Conservation (phyloP, 2,113 vertebrate genomes). For the Solea senegalensis region DNA sequence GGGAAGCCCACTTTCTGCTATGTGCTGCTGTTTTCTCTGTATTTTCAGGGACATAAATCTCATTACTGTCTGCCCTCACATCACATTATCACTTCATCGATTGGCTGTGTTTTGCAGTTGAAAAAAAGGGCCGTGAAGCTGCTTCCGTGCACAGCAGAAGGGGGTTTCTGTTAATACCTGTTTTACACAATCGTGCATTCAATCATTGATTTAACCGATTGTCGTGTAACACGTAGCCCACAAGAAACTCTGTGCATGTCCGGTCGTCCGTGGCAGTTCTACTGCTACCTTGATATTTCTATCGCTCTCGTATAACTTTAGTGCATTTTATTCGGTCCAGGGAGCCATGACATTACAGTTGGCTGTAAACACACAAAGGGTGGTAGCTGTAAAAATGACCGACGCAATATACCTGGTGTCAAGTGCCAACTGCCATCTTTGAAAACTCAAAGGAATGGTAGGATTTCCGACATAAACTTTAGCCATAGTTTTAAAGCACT, state of each 20-base stretch:
- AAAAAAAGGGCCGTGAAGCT: slow-evolving; percentile 41
- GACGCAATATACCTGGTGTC: not conserved
- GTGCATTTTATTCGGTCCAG: slow-evolving; percentile 9
- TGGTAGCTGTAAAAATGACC: slow-evolving; percentile 14
- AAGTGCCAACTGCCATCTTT: not conserved
- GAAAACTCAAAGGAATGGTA: not conserved
- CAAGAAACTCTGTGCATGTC: slow-evolving; percentile 2
- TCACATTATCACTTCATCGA: slow-evolving; percentile 32
- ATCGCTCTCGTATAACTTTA: slow-evolving; percentile 38
- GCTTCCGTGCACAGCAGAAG: slow-evolving; percentile 20
- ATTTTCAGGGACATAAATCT: slow-evolving; percentile 37
- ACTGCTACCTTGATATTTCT: slow-evolving; percentile 7
- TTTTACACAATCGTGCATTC: slow-evolving; percentile 25
- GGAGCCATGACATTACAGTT: slow-evolving; percentile 12
- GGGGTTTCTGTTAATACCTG: slow-evolving; percentile 18
- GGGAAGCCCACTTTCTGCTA: slow-evolving; percentile 35
- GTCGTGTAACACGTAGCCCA: not conserved
- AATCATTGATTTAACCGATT: slow-evolving; percentile 37
- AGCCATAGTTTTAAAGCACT: too few species aligned
- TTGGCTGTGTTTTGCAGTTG: slow-evolving; percentile 46
- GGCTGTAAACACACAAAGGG: slow-evolving; percentile 35
- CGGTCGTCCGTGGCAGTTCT: slow-evolving; percentile 13
- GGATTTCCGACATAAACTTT: not conserved
- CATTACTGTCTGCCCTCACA: slow-evolving; percentile 31
- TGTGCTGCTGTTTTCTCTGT: slow-evolving; percentile 31